Evolutionary conservation across 2,888 invertebrate genomes (phyloP).

Genomic region (Chromoteleia sp.): DNA sequence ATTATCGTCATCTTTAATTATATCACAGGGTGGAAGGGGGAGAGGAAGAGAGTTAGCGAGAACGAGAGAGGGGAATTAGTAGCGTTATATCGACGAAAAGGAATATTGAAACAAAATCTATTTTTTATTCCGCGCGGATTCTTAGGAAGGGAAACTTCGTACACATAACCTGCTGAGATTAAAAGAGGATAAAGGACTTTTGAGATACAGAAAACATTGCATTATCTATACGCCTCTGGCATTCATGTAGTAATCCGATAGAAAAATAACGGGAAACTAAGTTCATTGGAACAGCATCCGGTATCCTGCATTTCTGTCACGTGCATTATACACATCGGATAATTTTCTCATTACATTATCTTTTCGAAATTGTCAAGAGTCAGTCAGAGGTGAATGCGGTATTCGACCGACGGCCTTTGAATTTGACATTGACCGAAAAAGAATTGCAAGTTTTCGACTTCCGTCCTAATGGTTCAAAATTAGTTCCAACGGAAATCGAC

Average conservation of each 20-base stretch:
- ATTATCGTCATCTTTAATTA: slow-evolving; percentile 30
- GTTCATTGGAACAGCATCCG: slow-evolving; percentile 41
- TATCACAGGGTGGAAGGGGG: not conserved
- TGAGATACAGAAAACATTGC: slow-evolving; percentile 61
- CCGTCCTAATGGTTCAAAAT: not conserved
- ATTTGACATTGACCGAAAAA: not conserved
- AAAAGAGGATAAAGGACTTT: slow-evolving; percentile 63
- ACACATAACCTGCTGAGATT: slow-evolving; percentile 57
- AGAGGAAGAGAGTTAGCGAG: too few relatives aligned
- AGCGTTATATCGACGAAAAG: not conserved
- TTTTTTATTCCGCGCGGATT: slow-evolving; percentile 57
- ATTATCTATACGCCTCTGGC: slow-evolving; percentile 60
- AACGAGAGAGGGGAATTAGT: not conserved
- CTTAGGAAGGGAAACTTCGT: slow-evolving; percentile 47
- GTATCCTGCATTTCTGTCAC: slow-evolving; percentile 61
- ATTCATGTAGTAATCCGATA: slow-evolving; percentile 60
- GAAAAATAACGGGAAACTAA: slow-evolving; percentile 63
- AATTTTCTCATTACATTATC: slow-evolving; percentile 56
- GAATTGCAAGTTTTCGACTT: not conserved
- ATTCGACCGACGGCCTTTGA: not conserved
- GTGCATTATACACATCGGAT: slow-evolving; percentile 57
- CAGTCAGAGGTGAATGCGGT: slow-evolving; percentile 4
- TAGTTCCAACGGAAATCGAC: not conserved
- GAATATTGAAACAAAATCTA: slow-evolving; percentile 41
- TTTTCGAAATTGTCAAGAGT: slow-evolving; percentile 42